Evolutionary conservation across 1,140 invertebrate species (phyloP).

Genomic region (Drosophila sp.): DNA sequence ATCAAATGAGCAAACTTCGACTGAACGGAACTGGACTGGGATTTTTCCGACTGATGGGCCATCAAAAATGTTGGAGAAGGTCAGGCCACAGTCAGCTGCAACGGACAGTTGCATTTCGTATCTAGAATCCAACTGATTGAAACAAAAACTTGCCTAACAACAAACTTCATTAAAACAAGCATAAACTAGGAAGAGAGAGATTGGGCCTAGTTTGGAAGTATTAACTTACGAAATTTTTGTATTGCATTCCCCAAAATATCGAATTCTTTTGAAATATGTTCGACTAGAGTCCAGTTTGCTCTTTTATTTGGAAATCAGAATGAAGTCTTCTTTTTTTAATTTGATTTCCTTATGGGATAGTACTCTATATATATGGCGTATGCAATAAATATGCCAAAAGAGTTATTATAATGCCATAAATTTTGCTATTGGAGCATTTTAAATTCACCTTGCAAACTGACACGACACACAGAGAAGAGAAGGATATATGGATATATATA

Average conservation of each 20-base stretch:
- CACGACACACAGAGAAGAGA: neutral
- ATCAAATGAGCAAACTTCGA: conserved; percentile 65
- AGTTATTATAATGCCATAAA: conserved; percentile 30
- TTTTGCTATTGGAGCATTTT: conserved; percentile 23
- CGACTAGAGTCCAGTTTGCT: too few relatives aligned
- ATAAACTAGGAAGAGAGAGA: neutral
- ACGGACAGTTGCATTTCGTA: conserved; percentile 32
- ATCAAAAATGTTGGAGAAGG: conserved; percentile 51
- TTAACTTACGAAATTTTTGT: neutral
- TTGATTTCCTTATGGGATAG: too few relatives aligned
- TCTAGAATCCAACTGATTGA: conserved; percentile 28
- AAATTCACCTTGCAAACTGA: conserved; percentile 34
- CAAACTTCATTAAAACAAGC: conserved; percentile 46
- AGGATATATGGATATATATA: conserved; percentile 17
- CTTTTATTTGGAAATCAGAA: too few relatives aligned
- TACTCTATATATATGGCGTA: neutral
- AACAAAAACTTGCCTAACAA: conserved; percentile 30
- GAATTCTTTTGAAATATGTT: neutral
- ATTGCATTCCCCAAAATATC: neutral
- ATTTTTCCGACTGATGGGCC: conserved; percentile 18
- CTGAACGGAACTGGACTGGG: conserved; percentile 11
- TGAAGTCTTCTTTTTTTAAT: neutral
- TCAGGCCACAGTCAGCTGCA: conserved; percentile 57
- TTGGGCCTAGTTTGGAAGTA: neutral
- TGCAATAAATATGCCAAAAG: conserved; percentile 30